These are phyloP conservation scores for Tricholaema leucomelas DNA, from an alignment of 2,113 vertebrate species.

Conservation along the genomic window DNA sequence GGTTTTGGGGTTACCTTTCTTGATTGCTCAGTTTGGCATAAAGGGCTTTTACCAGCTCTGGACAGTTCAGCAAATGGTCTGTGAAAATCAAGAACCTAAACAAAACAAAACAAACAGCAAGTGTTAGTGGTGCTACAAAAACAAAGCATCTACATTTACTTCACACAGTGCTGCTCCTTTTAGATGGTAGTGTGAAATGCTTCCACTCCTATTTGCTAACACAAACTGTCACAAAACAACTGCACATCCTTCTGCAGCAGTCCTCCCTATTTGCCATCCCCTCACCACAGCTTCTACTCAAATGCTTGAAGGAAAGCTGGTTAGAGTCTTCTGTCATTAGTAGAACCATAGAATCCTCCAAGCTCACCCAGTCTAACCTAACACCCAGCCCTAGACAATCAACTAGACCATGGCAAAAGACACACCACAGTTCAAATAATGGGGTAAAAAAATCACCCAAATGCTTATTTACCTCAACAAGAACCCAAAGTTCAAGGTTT, in stretches of 20 bases:
- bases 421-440: neutral
- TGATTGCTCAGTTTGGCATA: slow-evolving; percentile 86
- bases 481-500: neutral
- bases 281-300: neutral
- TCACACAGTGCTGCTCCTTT: neutral
- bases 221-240: neutral
- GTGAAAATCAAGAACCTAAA: slow-evolving; percentile 89
- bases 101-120: neutral
- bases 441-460: neutral
- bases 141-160: neutral
- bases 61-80: slow-evolving; percentile 88
- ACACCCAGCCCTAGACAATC: too few species aligned
- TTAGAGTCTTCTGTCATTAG: neutral
- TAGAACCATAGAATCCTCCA: too few species aligned
- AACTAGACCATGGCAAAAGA: too few species aligned
- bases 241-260: neutral
- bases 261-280: neutral
- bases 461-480: neutral
- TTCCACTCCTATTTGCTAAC: neutral
- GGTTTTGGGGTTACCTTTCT: slow-evolving; percentile 85
- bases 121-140: slow-evolving; percentile 8
- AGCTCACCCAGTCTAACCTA: too few species aligned
- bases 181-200: rapidly evolving
- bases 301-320: neutral
- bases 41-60: slow-evolving; percentile 83